These are phyloP conservation scores for Bombus waltoni DNA, from an alignment of 1,140 invertebrate species.

Conservation along the genomic window DNA sequence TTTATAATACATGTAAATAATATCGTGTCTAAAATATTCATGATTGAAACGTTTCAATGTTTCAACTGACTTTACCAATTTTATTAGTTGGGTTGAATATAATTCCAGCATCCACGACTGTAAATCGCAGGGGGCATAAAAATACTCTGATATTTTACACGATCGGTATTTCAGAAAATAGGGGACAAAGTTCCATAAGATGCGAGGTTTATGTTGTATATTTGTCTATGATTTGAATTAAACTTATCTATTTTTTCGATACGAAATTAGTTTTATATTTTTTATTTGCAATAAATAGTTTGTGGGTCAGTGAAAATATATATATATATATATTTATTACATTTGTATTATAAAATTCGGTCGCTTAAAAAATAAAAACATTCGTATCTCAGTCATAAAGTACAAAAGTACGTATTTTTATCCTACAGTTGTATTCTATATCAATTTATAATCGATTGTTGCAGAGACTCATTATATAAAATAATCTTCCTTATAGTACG, in stretches of 20 bases:
- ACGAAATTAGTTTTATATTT: neutral
- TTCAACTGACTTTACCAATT: no score
- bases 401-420: neutral
- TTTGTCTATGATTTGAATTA: neutral
- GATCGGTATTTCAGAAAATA: no score
- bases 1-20: no score
- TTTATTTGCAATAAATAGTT: neutral
- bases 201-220: neutral
- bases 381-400: neutral
- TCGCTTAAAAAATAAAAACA: constrained; percentile 3
- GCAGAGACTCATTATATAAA: neutral
- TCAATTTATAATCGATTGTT: neutral
- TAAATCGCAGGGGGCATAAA: no score
- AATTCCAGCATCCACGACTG: no score
- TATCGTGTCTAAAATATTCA: no score
- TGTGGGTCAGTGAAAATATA: neutral
- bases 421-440: neutral
- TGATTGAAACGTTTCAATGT: no score
- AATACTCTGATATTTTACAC: no score
- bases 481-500: neutral
- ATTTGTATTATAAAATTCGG: constrained; percentile 11
- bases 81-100: no score
- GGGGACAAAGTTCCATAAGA: no score
- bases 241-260: neutral
- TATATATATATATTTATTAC: neutral